Percentiles rank a stretch among this genome's conserved stretches.
Conservation (phyloP, 2,888 invertebrate species). For the Panopea generosa region DNA sequence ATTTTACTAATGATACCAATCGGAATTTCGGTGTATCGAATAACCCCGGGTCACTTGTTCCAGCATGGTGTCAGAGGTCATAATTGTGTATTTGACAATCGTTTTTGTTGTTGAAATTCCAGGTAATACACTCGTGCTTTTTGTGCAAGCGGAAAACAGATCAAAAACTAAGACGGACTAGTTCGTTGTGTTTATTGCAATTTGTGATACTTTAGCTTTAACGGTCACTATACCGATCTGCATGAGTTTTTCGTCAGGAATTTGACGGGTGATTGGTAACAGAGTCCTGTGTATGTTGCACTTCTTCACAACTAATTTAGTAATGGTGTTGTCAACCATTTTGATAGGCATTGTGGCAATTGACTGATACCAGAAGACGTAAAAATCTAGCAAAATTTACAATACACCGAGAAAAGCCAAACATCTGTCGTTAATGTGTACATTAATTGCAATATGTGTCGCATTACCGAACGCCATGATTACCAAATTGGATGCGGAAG, state of each 20-base stretch:
- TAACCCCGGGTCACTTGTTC: background rate
- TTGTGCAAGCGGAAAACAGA: slow-evolving; percentile 6
- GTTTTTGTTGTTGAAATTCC: slow-evolving; percentile 13
- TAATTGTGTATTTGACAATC: slow-evolving; percentile 1
- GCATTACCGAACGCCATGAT: too few species aligned
- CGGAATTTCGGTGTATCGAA: background rate
- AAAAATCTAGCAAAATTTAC: slow-evolving; percentile 2
- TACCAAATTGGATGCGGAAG: too few species aligned
- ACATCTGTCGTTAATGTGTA: too few species aligned
- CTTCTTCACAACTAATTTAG: too few species aligned
- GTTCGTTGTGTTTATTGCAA: slow-evolving; percentile 17
- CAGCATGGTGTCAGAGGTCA: background rate
- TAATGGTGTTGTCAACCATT: too few species aligned
- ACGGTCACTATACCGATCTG: slow-evolving; percentile 12
- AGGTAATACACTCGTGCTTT: slow-evolving; percentile 20
- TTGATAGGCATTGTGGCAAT: slow-evolving; percentile 6
- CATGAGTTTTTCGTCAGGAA: background rate
- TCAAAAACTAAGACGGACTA: slow-evolving; percentile 21
- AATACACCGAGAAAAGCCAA: slow-evolving; percentile 6
- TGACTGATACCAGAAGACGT: slow-evolving; percentile 17
- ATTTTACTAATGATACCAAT: too few species aligned
- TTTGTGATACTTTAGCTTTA: slow-evolving; percentile 8
- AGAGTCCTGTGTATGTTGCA: too few species aligned
- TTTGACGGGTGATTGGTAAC: too few species aligned
- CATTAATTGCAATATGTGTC: too few species aligned